Conservation (phyloP, 2,888 invertebrate species). For the Nephrotoma guestfalica region DNA sequence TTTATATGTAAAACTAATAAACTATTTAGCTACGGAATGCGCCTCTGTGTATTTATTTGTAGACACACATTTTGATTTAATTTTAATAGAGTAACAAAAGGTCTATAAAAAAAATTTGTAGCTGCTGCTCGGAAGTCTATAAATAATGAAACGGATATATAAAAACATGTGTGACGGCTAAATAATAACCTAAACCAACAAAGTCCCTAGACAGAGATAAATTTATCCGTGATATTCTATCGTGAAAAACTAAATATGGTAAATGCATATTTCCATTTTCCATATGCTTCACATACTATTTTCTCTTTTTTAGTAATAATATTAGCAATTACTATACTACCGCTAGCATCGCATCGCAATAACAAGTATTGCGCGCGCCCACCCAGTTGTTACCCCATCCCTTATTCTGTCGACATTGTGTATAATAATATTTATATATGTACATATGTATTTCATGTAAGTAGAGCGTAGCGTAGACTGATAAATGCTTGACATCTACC, state of each 20-base stretch:
- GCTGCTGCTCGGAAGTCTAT: background rate
- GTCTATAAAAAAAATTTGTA: background rate
- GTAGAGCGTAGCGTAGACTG: background rate
- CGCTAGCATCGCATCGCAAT: background rate
- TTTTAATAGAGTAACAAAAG: background rate
- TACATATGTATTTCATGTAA: background rate
- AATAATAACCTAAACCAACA: background rate
- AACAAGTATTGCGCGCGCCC: background rate
- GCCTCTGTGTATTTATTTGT: background rate
- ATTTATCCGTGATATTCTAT: background rate
- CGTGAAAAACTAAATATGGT: background rate
- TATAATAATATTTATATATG: background rate
- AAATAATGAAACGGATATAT: background rate
- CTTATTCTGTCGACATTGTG: background rate
- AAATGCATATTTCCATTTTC: background rate
- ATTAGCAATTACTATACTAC: background rate
- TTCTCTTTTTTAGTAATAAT: background rate
- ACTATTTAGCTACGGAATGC: background rate
- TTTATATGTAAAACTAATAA: too few relatives aligned
- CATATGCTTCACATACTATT: background rate
- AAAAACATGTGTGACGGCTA: background rate
- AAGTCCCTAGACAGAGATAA: background rate
- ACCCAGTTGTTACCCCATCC: background rate
- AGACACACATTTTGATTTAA: background rate
- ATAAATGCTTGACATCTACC: background rate